phyloP scores from a whole-genome alignment of 2,797 vertebrate species.

The Poeciliopsis gracilis region DNA sequence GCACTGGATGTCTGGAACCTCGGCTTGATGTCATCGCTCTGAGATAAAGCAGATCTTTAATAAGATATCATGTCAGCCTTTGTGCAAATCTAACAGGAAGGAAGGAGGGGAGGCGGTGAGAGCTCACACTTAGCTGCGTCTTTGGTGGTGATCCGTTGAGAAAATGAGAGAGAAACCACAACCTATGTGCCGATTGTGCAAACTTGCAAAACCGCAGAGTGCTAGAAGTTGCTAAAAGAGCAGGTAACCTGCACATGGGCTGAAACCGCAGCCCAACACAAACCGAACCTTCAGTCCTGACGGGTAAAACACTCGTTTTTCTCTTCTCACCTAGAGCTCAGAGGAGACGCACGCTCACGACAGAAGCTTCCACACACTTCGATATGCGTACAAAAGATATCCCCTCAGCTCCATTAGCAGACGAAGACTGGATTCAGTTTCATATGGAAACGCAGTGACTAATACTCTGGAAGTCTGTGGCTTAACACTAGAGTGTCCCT shows the following conservation, averaged over 20 bases:
- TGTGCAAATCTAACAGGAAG: slow-evolving; percentile 51
- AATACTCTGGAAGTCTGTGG: background rate
- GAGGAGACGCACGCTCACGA: background rate
- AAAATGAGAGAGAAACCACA: slow-evolving; percentile 68
- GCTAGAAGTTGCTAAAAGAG: slow-evolving; percentile 47
- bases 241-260: slow-evolving; percentile 47
- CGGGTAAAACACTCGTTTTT: slow-evolving; percentile 34
- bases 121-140: slow-evolving; percentile 62
- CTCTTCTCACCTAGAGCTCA: background rate
- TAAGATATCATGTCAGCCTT: slow-evolving; percentile 30
- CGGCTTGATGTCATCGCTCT: slow-evolving; percentile 22
- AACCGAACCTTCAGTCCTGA: slow-evolving; percentile 36
- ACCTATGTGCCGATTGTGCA: slow-evolving; percentile 60
- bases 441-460: background rate
- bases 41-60: slow-evolving; percentile 31
- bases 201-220: slow-evolving; percentile 52
- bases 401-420: background rate
- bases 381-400: background rate
- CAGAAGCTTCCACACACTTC: background rate
- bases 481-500: background rate
- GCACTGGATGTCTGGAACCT: slow-evolving; percentile 9
- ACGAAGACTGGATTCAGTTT: background rate
- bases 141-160: slow-evolving; percentile 63
- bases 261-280: slow-evolving; percentile 52
- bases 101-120: slow-evolving; percentile 31